These are phyloP conservation scores for Xenentodon cancila DNA, from an alignment of 2,797 vertebrate genomes.

Conservation along the genomic window DNA sequence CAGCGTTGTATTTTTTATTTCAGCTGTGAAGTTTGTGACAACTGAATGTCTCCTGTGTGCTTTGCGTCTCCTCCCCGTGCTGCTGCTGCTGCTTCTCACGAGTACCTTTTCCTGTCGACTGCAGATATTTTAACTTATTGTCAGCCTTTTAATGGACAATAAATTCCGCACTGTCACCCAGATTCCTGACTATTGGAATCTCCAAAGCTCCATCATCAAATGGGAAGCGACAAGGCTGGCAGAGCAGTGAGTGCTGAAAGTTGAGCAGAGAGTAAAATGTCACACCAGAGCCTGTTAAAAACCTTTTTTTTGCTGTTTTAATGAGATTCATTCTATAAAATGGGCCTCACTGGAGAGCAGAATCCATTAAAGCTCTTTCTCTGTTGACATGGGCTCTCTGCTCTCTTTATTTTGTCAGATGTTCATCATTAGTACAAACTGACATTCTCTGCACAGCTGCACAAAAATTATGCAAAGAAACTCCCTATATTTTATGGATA, in stretches of 20 bases:
- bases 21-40: constrained; percentile 51
- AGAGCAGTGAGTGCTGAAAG: constrained; percentile 64
- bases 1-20: constrained; percentile 59
- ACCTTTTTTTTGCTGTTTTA: constrained; percentile 69
- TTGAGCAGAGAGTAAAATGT: constrained; percentile 74
- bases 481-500: neutral
- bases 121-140: constrained; percentile 67
- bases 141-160: constrained; percentile 76
- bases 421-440: constrained; percentile 51
- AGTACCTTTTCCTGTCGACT: constrained; percentile 36
- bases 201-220: constrained; percentile 69
- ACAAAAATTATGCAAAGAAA: constrained; percentile 36
- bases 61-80: constrained; percentile 24
- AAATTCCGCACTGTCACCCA: constrained; percentile 68
- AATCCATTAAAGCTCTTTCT: constrained; percentile 57
- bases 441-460: constrained; percentile 5
- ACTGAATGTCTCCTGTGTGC: constrained; percentile 44
- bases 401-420: constrained; percentile 46
- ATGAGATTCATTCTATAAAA: constrained; percentile 76
- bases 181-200: constrained; percentile 62
- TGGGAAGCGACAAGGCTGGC: constrained; percentile 80
- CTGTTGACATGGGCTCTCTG: constrained; percentile 62
- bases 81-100: constrained; percentile 31
- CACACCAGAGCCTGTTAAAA: constrained; percentile 74
- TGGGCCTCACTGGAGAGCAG: constrained; percentile 44